Percentiles rank a stretch among this genome's conserved stretches.
These are phyloP conservation scores for Crax fasciolata DNA, from an alignment of 2,797 vertebrate genomes.

Conservation along the genomic window DNA sequence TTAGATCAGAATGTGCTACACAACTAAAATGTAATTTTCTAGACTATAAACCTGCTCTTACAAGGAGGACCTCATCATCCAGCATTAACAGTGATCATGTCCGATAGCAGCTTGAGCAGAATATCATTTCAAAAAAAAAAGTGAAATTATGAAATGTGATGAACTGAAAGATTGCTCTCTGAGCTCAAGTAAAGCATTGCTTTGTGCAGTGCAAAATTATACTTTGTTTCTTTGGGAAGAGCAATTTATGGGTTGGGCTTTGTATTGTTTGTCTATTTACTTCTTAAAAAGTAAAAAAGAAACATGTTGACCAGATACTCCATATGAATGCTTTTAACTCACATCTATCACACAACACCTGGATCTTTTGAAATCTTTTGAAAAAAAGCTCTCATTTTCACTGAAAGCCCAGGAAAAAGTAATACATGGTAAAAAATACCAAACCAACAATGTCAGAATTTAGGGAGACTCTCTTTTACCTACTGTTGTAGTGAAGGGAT, in stretches of 20 bases:
- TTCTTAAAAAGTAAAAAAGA: neutral
- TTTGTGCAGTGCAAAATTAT: neutral
- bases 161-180: neutral
- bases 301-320: neutral
- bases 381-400: neutral
- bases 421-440: neutral
- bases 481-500: neutral
- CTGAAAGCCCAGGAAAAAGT: neutral
- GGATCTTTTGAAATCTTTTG: neutral
- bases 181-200: neutral
- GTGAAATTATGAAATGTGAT: neutral
- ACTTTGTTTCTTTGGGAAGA: neutral
- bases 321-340: neutral
- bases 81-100: neutral
- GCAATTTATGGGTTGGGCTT: neutral
- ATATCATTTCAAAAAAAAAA: neutral
- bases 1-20: neutral
- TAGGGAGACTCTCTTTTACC: neutral
- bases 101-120: neutral
- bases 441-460: neutral
- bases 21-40: neutral
- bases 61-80: neutral
- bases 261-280: neutral
- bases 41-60: neutral
- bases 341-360: neutral